These are phyloP conservation scores for Pseudorhombus dupliciocellatus DNA, from an alignment of 2,113 vertebrate genomes.

Conservation along the genomic window DNA sequence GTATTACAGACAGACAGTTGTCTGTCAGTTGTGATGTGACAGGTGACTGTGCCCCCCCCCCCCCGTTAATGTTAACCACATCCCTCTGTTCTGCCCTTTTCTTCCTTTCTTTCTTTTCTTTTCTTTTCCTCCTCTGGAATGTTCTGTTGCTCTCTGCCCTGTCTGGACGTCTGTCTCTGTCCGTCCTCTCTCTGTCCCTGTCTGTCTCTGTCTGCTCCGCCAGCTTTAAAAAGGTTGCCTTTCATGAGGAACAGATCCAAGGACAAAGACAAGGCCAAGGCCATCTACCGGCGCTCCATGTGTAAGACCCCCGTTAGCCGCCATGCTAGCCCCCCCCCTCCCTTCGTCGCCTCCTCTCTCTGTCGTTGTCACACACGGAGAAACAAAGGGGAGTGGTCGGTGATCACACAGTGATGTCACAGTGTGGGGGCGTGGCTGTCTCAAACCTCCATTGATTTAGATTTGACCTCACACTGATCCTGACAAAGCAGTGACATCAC, in stretches of 20 bases:
- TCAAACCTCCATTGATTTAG: no score
- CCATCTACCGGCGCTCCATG: constrained; percentile 99
- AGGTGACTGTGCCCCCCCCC: no score
- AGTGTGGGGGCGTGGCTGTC: constrained; percentile 11
- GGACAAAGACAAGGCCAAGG: constrained; percentile 99
- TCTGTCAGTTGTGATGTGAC: no score
- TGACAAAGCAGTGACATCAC: not conserved
- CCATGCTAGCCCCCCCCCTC: constrained; percentile 75
- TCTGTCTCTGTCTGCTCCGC: constrained; percentile 91
- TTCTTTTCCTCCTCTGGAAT: constrained; percentile 61
- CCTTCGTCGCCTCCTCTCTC: constrained; percentile 83
- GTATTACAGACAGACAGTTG: no score
- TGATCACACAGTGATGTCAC: constrained; percentile 40
- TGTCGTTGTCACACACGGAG: constrained; percentile 39
- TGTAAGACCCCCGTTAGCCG: constrained; percentile 96
- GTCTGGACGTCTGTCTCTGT: constrained; percentile 86
- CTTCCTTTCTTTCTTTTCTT: constrained; percentile 40
- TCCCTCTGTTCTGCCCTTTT: constrained; percentile 91
- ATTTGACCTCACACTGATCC: not conserved
- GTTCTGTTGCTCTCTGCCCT: constrained; percentile 53
- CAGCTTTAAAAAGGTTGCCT: constrained; percentile 99
- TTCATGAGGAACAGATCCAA: constrained; percentile 99
- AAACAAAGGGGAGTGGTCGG: constrained; percentile 58
- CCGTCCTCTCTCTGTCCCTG: constrained; percentile 51
- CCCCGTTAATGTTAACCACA: constrained; percentile 89